These are phyloP conservation scores for Pasiphila rectangulata DNA, from an alignment of 2,888 invertebrate genomes.

Conservation along the genomic window DNA sequence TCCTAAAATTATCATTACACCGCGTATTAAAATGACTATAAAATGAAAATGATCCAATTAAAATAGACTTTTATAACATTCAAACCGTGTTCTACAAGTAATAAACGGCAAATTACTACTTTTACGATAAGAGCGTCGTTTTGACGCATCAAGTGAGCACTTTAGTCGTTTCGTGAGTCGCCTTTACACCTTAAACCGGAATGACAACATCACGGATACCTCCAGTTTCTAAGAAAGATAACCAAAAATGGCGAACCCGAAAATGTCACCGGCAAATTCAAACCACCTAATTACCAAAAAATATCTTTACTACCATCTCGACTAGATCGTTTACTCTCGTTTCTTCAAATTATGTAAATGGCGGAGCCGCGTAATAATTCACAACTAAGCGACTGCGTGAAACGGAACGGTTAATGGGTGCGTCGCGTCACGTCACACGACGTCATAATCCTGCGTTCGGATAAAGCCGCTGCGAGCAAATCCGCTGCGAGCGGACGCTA, in stretches of 20 bases:
- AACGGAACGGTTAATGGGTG: slow-evolving; percentile 46
- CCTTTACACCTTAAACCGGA: slow-evolving; percentile 43
- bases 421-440: slow-evolving; percentile 36
- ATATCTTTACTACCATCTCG: slow-evolving; percentile 69
- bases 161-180: slow-evolving; percentile 33
- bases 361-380: slow-evolving; percentile 58
- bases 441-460: slow-evolving; percentile 69
- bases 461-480: slow-evolving; percentile 52
- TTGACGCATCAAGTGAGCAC: slow-evolving; percentile 54
- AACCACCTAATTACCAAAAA: slow-evolving; percentile 66
- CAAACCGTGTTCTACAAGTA: slow-evolving; percentile 55
- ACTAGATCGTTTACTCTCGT: slow-evolving; percentile 62
- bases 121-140: slow-evolving; percentile 53
- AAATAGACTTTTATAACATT: slow-evolving; percentile 64
- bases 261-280: slow-evolving; percentile 67
- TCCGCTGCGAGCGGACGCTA: slow-evolving; percentile 51
- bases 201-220: slow-evolving; percentile 44
- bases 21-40: slow-evolving; percentile 59
- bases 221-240: slow-evolving; percentile 49
- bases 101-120: slow-evolving; percentile 63
- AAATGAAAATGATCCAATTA: slow-evolving; percentile 64
- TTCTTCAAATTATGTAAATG: slow-evolving; percentile 76
- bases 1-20: slow-evolving; percentile 54
- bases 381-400: slow-evolving; percentile 56
- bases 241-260: slow-evolving; percentile 56